Evolutionary conservation across 2,113 vertebrate genomes (phyloP), one percentile per base, ranked within the genome.

Genomic region (Tretioscincus oriximinensis): DNA sequence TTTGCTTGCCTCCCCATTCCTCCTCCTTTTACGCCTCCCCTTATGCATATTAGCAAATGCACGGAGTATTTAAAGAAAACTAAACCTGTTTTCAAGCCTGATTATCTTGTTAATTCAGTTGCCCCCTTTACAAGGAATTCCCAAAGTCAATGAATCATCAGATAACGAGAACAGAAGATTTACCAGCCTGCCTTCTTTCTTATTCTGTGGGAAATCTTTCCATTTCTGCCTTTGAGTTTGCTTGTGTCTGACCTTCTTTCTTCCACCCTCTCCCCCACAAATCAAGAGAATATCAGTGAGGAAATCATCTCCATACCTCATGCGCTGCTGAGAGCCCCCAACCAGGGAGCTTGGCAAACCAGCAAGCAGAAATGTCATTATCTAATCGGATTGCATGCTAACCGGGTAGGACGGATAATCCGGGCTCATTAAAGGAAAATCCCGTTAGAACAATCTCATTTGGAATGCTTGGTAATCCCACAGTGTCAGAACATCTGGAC

Each of bases 401-500:
- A 84, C 69, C 82, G 10, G 35, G 54, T 68, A 26, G 28, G 77
- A 61, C 24, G 31, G 82, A 69, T 84, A 84, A 84, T 67, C 76
- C 72, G n/a, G 7, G 64, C 60, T 79, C 65, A 35, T 79, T 61
- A 79, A 49, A 51, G 51, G 71, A 64, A 73, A 79, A 84, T 79
- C 82, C 79, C 24, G 71, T 84, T 84, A 84, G 77, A 75, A 69
- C 77, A 74, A 84, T 84, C 82, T 65, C 69, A 73, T 84, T 79
- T 78, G 35, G 18, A 49, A 79, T 21, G 77, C 58, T 75, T n/a
- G 11, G 26, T 68, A 67, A 81, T 58, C 51, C 73, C 20, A 2
- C 64, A 28, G 31, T 47, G 80, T 58, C 21, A 9, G 41, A 73
- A 84, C 82, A 84, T 71, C 82, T 79, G 80, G 80, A 49, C 58